These are phyloP conservation scores for Papilio demoleus DNA, from an alignment of 2,888 invertebrate genomes.

Conservation along the genomic window DNA sequence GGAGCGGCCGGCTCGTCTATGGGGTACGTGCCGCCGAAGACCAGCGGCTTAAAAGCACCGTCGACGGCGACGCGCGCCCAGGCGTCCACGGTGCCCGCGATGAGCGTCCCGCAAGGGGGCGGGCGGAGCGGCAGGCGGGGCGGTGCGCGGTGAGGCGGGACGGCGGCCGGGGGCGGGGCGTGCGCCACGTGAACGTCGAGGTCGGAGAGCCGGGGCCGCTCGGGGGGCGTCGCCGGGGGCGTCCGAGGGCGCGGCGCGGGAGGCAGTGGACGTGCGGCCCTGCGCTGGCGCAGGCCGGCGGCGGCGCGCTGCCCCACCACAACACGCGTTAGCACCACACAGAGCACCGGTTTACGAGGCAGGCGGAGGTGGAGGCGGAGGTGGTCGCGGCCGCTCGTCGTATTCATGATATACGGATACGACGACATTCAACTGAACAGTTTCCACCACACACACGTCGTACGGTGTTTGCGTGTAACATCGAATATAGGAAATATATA, in stretches of 20 bases:
- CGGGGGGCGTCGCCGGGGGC: conserved; percentile 10
- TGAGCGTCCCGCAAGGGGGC: conserved; percentile 73
- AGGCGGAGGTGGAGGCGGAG: not conserved
- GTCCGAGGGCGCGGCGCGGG: conserved; percentile 49
- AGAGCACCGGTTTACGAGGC: conserved; percentile 35
- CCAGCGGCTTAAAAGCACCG: conserved; percentile 84
- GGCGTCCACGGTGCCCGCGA: conserved; percentile 85
- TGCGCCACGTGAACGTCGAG: conserved; percentile 47
- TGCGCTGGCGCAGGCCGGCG: conserved; percentile 42
- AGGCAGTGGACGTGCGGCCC: conserved; percentile 37
- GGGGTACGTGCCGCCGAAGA: conserved; percentile 94
- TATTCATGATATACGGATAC: too few species aligned
- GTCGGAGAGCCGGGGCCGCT: conserved; percentile 18
- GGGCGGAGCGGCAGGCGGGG: conserved; percentile 42
- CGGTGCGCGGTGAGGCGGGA: conserved; percentile 52
- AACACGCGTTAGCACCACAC: conserved; percentile 51
- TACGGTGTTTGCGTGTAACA: too few species aligned
- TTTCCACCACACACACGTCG: too few species aligned
- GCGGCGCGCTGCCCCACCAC: conserved; percentile 47
- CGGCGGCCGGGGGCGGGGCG: conserved; percentile 32
- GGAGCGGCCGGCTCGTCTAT: conserved; percentile 87
- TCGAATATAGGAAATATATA: too few species aligned
- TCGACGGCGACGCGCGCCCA: conserved; percentile 83
- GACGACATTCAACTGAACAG: too few species aligned
- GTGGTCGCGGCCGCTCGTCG: too few species aligned